Evolutionary conservation across 1,140 invertebrate species (phyloP).

Genomic region (Mycetomoellerius zeteki): DNA sequence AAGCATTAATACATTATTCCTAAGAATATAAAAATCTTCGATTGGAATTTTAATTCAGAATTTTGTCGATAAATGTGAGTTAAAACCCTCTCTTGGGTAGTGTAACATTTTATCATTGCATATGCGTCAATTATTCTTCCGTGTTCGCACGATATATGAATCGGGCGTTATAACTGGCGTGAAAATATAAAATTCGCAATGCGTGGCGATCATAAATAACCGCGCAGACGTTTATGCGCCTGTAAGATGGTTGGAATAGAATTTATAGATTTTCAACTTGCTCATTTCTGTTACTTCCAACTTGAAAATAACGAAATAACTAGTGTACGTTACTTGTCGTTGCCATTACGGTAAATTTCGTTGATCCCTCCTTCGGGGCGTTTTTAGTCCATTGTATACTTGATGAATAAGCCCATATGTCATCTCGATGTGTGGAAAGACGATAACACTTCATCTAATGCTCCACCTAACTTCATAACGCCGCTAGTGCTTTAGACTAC

Average conservation of each 20-base stretch:
- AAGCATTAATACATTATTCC: not conserved
- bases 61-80: not conserved
- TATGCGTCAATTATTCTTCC: conserved; percentile 12
- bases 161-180: not conserved
- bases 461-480: not conserved
- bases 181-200: conserved; percentile 21
- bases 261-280: conserved; percentile 31
- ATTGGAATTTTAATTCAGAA: not conserved
- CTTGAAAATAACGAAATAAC: conserved; percentile 11
- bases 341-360: not conserved
- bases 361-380: not conserved
- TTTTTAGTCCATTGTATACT: conserved; percentile 13
- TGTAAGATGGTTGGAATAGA: not conserved
- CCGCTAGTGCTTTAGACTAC: conserved; percentile 4
- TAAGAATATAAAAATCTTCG: not conserved
- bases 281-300: not conserved
- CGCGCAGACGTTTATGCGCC: not conserved
- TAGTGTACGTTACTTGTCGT: not conserved
- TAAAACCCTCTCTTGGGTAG: not conserved
- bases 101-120: not conserved
- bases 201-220: conserved; percentile 32
- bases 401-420: not conserved
- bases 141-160: not conserved
- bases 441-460: not conserved
- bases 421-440: not conserved